Evolutionary conservation across 2,888 invertebrate genomes (phyloP).

Genomic region (Lacanobia oleracea): DNA sequence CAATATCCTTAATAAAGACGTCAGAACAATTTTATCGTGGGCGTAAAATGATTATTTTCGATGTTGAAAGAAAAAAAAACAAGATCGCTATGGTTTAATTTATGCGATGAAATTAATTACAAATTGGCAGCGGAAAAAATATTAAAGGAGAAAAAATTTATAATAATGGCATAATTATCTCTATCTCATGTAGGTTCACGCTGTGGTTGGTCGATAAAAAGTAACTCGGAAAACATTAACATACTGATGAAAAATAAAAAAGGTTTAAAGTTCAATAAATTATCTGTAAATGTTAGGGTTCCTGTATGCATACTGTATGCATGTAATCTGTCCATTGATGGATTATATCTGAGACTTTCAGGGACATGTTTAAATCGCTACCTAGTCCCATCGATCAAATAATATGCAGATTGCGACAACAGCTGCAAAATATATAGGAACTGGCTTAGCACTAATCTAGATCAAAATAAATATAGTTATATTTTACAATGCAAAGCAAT

Average conservation of each 20-base stretch:
- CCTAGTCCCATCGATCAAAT: slow-evolving; percentile 25
- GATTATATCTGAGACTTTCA: slow-evolving; percentile 20
- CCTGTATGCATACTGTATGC: slow-evolving; percentile 5
- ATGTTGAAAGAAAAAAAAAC: not conserved
- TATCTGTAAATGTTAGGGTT: slow-evolving; percentile 30
- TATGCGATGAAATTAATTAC: slow-evolving; percentile 16
- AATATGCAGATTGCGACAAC: not conserved
- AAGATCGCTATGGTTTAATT: not conserved
- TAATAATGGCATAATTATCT: slow-evolving; percentile 14
- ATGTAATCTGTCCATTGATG: slow-evolving; percentile 21
- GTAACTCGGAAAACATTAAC: slow-evolving; percentile 22
- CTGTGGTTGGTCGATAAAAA: slow-evolving; percentile 26
- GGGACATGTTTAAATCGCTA: slow-evolving; percentile 1
- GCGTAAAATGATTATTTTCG: not conserved
- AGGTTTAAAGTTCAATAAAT: slow-evolving; percentile 4
- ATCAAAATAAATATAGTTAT: slow-evolving; percentile 19
- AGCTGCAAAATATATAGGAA: slow-evolving; percentile 14
- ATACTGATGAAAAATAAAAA: slow-evolving; percentile 12
- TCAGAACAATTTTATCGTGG: not conserved
- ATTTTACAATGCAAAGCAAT: slow-evolving; percentile 22
- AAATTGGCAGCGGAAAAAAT: slow-evolving; percentile 22
- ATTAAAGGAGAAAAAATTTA: not conserved
- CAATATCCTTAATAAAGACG: slow-evolving; percentile 3
- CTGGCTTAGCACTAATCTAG: slow-evolving; percentile 6
- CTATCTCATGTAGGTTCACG: slow-evolving; percentile 10